phyloP scores from a whole-genome alignment of 92 coral and sea anemone species.

The Paramuricea clavata region DNA sequence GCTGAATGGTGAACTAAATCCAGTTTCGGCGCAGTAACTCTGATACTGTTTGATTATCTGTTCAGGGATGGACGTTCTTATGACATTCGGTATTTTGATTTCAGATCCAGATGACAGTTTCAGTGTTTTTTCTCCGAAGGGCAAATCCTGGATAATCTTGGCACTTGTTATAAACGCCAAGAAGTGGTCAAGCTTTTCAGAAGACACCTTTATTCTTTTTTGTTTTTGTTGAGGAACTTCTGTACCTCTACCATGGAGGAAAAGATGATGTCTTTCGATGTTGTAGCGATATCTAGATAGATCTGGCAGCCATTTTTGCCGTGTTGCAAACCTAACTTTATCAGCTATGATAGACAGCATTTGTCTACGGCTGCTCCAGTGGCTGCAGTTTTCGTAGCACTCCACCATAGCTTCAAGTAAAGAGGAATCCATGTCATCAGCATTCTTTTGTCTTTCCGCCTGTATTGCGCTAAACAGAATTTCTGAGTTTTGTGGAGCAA shows the following conservation, averaged over 20 bases:
- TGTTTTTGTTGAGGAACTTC: slow-evolving; percentile 33
- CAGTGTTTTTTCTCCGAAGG: slow-evolving; percentile 60
- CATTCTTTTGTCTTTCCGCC: slow-evolving; percentile 31
- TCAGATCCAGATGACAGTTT: slow-evolving; percentile 47
- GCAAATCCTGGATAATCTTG: slow-evolving; percentile 66
- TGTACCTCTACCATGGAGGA: slow-evolving; percentile 66
- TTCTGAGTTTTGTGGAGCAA: slow-evolving; percentile 53
- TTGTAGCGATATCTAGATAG: slow-evolving; percentile 65
- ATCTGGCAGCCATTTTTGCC: slow-evolving; percentile 55
- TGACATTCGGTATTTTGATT: slow-evolving; percentile 57
- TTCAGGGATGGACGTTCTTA: slow-evolving; percentile 45
- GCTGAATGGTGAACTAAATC: slow-evolving; percentile 62
- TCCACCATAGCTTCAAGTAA: slow-evolving; percentile 54
- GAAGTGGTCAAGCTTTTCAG: slow-evolving; percentile 62
- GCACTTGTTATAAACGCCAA: slow-evolving; percentile 68
- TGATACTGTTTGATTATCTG: slow-evolving; percentile 61
- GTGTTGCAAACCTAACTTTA: slow-evolving; percentile 45
- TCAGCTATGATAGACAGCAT: slow-evolving; percentile 66
- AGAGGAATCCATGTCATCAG: slow-evolving; percentile 18
- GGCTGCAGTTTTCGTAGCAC: slow-evolving; percentile 61
- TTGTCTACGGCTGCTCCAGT: slow-evolving; percentile 60
- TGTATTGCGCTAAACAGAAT: slow-evolving; percentile 44
- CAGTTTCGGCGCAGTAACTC: slow-evolving; percentile 67
- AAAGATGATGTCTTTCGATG: slow-evolving; percentile 59
- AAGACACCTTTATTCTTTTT: slow-evolving; percentile 24